Evolutionary conservation across 2,113 vertebrate genomes (phyloP).

Genomic region (Nansenia antarctica): DNA sequence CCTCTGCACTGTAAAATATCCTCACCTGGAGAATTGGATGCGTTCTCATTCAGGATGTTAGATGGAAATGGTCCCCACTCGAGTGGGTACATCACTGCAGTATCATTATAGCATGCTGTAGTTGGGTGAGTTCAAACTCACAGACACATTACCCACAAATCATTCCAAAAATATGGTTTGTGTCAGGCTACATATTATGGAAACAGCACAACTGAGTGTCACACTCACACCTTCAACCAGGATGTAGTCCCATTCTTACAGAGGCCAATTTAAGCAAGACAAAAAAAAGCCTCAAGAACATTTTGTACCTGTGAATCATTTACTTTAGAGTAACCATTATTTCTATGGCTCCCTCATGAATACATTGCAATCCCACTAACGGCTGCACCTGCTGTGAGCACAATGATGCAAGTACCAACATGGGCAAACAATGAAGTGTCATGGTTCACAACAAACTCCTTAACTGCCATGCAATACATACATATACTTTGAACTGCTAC

Average conservation of each 20-base stretch:
- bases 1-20: conserved; percentile 11
- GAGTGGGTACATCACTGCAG: conserved; percentile 10
- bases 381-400: neutral
- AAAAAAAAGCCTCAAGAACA: neutral
- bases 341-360: neutral
- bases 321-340: neutral
- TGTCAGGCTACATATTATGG: neutral
- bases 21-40: conserved; percentile 1
- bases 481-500: neutral
- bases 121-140: conserved; percentile 40
- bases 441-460: neutral
- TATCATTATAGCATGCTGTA: conserved; percentile 26
- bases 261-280: too few relatives aligned
- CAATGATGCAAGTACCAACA: neutral
- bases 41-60: neutral
- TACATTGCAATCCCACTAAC: neutral
- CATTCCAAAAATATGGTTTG: conserved; percentile 27
- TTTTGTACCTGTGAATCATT: neutral
- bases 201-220: too few relatives aligned
- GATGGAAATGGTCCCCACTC: conserved; percentile 11
- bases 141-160: conserved; percentile 13
- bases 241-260: neutral
- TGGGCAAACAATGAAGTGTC: neutral
- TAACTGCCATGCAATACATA: neutral
- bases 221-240: too few relatives aligned